phyloP scores from a whole-genome alignment of 2,113 vertebrate species.

The Heptranchias perlo region DNA sequence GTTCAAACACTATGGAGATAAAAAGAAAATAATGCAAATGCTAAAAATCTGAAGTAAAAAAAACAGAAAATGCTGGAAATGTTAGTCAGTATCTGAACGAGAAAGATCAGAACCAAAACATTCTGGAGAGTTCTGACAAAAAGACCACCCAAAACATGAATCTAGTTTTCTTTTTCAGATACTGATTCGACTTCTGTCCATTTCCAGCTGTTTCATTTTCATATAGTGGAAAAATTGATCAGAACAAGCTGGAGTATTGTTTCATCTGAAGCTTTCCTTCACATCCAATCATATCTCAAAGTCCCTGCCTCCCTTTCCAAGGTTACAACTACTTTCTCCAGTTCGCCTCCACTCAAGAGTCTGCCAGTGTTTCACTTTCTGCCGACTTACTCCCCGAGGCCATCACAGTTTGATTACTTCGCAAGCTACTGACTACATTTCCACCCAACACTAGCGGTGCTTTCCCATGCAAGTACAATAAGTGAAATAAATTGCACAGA shows the following conservation, averaged over 20 bases:
- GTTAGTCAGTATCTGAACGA: background rate
- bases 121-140: background rate
- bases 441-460: background rate
- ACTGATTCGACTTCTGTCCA: background rate
- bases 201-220: background rate
- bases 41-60: background rate
- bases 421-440: background rate
- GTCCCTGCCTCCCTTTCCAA: background rate
- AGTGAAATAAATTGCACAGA: background rate
- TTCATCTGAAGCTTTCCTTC: background rate
- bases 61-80: no score
- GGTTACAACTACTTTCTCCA: background rate
- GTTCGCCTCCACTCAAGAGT: background rate
- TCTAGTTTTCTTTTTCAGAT: background rate
- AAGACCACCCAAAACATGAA: background rate
- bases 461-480: background rate
- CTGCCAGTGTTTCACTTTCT: background rate
- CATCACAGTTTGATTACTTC: background rate
- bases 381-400: background rate
- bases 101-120: background rate
- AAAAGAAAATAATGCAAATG: background rate
- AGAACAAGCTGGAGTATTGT: background rate
- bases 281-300: background rate
- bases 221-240: background rate
- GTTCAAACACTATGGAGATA: background rate